Conservation (phyloP, 2,797 vertebrate species). For the Propithecus perrieri region DNA sequence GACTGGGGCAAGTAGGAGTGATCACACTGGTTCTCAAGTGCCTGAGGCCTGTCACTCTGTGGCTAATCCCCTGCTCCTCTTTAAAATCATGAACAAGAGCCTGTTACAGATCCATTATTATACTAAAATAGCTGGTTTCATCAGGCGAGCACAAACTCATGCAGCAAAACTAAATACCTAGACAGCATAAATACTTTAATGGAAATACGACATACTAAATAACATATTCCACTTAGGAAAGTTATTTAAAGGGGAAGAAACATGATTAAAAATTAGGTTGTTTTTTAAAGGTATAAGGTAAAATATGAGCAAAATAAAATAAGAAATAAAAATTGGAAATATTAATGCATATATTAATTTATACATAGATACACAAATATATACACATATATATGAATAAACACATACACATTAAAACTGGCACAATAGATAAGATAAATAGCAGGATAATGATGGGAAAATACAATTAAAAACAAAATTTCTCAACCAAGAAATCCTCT, state of each 20-base stretch:
- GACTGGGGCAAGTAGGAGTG: background rate
- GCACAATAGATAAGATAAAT: background rate
- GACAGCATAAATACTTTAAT: background rate
- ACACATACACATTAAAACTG: background rate
- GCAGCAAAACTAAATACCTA: background rate
- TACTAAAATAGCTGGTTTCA: background rate
- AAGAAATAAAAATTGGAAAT: background rate
- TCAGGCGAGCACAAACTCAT: background rate
- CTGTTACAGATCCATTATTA: background rate
- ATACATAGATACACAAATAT: no score
- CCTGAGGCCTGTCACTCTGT: background rate
- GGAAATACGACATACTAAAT: background rate
- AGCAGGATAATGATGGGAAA: background rate
- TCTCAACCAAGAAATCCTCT: background rate
- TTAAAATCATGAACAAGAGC: background rate
- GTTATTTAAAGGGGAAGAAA: background rate
- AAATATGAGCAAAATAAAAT: background rate
- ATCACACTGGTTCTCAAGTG: background rate
- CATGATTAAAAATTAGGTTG: background rate
- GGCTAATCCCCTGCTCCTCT: background rate
- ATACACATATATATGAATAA: no score
- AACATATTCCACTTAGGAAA: background rate
- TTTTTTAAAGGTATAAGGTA: background rate
- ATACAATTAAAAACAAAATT: background rate
- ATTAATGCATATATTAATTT: background rate